Evolutionary conservation across 2,797 vertebrate genomes (phyloP), one percentile per base, ranked within the genome.

Genomic region (Lophius americanus): DNA sequence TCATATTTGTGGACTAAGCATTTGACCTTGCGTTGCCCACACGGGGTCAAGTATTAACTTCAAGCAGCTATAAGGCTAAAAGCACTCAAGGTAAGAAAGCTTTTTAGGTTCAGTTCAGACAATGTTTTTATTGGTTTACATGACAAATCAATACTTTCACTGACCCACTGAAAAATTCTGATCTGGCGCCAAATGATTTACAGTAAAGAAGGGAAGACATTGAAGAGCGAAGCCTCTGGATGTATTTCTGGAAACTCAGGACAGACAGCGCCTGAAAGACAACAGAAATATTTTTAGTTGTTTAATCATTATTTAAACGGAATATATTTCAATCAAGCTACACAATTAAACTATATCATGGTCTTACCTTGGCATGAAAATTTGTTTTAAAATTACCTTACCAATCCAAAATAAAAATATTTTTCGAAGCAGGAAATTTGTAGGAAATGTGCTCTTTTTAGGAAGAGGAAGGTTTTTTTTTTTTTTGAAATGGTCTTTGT

Each of bases 401-500:
- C 79, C 75, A 23, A 68, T 56, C 80, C 37, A 49, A 23, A 14
- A 5, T 10, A 53, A 60, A n/a, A 33, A 14, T 41, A 41, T 41
- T 41, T 41, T 9, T 41, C 2, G 9, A 36, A 38, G 9, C 35
- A 46, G 51, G 6, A 38, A 46, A 2, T 44, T 6, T 13, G 35
- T 12, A 85, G 85, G 92, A 92, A 85, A 37, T 87, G 90, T 95
- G 95, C 95, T 97, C 95, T 94, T 97, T 97, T 93, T 90, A 92
- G 94, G 95, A 96, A 86, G 57, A 94, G 81, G 94, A 94, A 94
- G 85, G 1, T 64, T 65, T 83, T 81, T 77, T 85, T 89, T 85
- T 87, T 94, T 94, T 83, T 86, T 89, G 76, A 92, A 94, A 92
- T 92, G 89, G 84, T 91, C 92, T 89, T 91, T 82, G 90, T 82